These are phyloP conservation scores for Gyps fulvus DNA, from an alignment of 2,113 vertebrate species.

Conservation along the genomic window DNA sequence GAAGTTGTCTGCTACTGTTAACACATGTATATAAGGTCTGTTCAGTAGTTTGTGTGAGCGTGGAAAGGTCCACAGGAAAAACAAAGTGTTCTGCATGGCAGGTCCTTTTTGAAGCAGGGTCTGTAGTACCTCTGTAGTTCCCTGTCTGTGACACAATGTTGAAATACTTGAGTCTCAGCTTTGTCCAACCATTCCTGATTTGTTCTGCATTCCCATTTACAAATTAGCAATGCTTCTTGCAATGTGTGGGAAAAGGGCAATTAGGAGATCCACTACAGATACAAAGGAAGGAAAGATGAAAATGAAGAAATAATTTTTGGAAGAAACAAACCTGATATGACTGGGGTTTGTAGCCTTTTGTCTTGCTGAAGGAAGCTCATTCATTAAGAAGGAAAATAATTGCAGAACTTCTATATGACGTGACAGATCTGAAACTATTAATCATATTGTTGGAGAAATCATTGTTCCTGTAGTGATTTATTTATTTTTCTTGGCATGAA, in stretches of 20 bases:
- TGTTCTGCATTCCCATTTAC: neutral
- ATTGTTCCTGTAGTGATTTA: neutral
- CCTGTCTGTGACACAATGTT: neutral
- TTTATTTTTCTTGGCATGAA: neutral
- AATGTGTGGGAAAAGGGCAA: neutral
- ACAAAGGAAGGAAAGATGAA: neutral
- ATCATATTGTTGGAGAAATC: slow-evolving; percentile 14
- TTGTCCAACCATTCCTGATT: neutral
- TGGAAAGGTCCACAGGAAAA: neutral
- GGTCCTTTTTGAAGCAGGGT: neutral
- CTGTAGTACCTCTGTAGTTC: neutral
- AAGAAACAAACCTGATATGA: neutral
- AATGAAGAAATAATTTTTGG: neutral
- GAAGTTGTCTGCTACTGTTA: neutral
- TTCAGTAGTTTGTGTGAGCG: neutral
- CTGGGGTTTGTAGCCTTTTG: neutral
- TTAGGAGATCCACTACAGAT: neutral
- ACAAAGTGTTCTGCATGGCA: neutral
- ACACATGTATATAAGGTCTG: neutral
- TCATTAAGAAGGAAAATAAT: slow-evolving; percentile 15
- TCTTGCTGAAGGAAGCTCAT: neutral
- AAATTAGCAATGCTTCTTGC: neutral
- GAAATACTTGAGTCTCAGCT: neutral
- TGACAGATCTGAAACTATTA: slow-evolving; percentile 7
- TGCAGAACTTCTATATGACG: neutral